Evolutionary conservation across 1,140 invertebrate species (phyloP), one percentile per base, ranked within the genome.

Genomic region (Calephelis virginiensis): DNA sequence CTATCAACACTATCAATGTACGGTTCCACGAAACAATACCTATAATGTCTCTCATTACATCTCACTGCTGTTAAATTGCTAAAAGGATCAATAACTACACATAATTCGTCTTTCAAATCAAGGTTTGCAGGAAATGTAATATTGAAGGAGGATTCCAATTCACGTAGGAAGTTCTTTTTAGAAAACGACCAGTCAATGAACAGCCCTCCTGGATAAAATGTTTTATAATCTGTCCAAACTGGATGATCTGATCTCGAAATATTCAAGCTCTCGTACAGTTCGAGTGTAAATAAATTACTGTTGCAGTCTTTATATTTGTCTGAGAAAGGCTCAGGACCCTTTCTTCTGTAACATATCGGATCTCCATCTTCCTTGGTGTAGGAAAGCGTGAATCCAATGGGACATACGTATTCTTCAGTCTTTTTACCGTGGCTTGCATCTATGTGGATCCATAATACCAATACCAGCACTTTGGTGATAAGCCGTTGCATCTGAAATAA

Each of bases 181-280:
- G 80, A 83, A 12, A 80, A 80, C 0, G 81, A 82, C 76, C 78
- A 83, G 28, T 89, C 86, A 8, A 91, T 72, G 50, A 90, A 91
- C 0, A 85, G 81, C 10, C 90, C 90, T 8, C 89, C 84, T 46
- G 85, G 80, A 56, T 92, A 90, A 7, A 80, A 53, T 12, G 83
- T 78, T 62, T 81, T 83, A 64, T 85, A 91, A 37, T 91, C 88
- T 0, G 85, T 80, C 91, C 91, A 92, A 63, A 91, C 70, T 17
- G 72, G 66, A 46, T 77, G 69, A 14, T 83, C 74, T 17, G 75
- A 66, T 59, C 72, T 73, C 0, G 77, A 71, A 8, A 85, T 69
- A 61, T 85, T 80, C 6, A 82, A 67, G 28, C 77, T 80, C 17
- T 80, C 17, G 47, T 82, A 81, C 61, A 85, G 68, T 68, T 83